Base-by-base conservation (phyloP, 1,140 invertebrate species). In the Anadara kagoshimensis region DNA sequence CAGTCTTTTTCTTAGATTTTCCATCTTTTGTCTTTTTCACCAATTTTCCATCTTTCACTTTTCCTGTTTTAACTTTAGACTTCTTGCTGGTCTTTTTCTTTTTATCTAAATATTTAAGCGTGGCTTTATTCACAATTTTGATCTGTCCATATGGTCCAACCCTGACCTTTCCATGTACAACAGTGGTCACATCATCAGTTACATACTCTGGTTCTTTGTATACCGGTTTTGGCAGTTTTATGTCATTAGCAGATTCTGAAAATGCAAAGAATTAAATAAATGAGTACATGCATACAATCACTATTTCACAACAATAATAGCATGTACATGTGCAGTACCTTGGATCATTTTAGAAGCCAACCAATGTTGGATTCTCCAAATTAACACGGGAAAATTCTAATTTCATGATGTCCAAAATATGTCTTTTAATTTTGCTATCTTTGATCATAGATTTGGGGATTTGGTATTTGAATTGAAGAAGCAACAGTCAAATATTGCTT, bases 151-250 rank as follows among this genome's bases (percentile, higher is more conserved):
- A 51, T 8, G 69, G 69, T 56, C 45, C 77, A 20, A 82, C 78
- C 56, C 70, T 73, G 41, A 85, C 83, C 67, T 79, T 79, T 8
- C 72, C 80, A 62, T 69, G 62, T 54, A 76, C 51, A 10, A 85
- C 62, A 49, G 83, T 85, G 4, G 80, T 79, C 22, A 85, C 71
- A 26, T 85, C 83, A 18, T 81, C 82, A 24, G 78, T 69, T 43
- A 78, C 71, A 47, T 59, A 51, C 0, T 44, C 36, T 11, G 69
- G 62, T 24, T 43, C 56, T 16, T 24, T 16, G 29, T 49, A 20
- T 20, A 45, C 20, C 26, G 22, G 16, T 51, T 53, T 59, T n/a
- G 73, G 75, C 5, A 85, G 24, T 7, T 22, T 54, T 5, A 85
- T 75, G n/a, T 81, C 76, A 14, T 79, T 67, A 51, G 67, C 66